These are phyloP conservation scores for Lagopus muta DNA, from an alignment of 2,113 vertebrate genomes.

Conservation along the genomic window DNA sequence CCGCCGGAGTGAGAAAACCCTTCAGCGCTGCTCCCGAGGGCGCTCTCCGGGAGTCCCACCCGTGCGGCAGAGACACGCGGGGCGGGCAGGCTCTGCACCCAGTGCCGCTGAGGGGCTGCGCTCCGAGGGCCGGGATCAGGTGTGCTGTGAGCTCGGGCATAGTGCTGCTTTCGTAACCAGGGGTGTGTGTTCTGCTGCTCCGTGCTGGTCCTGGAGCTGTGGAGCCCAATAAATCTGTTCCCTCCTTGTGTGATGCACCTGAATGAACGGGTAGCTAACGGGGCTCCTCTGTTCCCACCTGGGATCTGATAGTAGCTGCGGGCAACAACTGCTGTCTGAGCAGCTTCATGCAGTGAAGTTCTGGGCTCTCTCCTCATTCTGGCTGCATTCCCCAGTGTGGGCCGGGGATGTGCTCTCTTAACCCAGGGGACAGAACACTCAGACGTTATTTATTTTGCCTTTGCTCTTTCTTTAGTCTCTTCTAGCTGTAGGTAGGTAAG, in stretches of 20 bases:
- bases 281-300: neutral
- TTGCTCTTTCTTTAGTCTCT: neutral
- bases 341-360: neutral
- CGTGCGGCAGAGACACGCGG: neutral
- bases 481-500: neutral
- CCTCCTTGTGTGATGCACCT: neutral
- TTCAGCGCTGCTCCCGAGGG: neutral
- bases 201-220: fast-evolving
- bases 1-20: neutral
- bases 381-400: neutral
- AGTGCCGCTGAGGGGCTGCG: neutral
- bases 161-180: neutral
- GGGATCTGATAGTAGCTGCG: neutral
- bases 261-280: fast-evolving
- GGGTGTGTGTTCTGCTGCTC: fast-evolving
- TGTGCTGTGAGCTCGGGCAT: neutral
- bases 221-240: fast-evolving
- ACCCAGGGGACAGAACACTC: neutral
- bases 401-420: neutral
- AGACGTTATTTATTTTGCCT: neutral
- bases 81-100: too few relatives aligned
- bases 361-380: neutral
- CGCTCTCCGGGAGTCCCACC: neutral
- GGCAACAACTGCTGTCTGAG: neutral
- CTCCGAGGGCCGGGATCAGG: neutral